Conservation (phyloP, 2,888 invertebrate species). For the Hipparchia sbordonii region DNA sequence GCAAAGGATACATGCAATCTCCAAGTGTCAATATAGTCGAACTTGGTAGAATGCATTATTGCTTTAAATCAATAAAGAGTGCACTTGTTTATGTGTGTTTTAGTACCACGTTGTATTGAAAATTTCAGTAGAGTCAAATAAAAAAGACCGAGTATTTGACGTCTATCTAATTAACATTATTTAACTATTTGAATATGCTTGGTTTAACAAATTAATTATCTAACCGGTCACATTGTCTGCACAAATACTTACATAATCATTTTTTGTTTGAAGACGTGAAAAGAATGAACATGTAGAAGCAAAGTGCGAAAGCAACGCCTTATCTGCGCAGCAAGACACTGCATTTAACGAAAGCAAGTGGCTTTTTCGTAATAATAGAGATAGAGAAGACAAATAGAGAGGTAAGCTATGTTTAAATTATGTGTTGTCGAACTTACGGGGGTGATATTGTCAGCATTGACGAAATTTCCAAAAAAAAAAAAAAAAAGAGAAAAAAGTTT, state of each 20-base stretch:
- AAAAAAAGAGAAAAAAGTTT: no score
- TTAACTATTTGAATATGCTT: neutral
- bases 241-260: constrained; percentile 3
- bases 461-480: no score
- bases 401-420: no score
- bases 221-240: neutral
- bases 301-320: no score
- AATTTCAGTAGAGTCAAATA: neutral
- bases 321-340: no score
- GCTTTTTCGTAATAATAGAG: no score
- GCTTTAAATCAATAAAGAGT: neutral
- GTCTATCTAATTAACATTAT: neutral
- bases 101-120: neutral
- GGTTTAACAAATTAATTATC: constrained; percentile 4
- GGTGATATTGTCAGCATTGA: no score
- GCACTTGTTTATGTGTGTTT: neutral
- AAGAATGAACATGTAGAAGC: neutral
- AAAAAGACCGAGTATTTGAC: neutral
- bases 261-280: constrained; percentile 9
- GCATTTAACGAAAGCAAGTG: no score
- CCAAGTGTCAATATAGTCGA: neutral
- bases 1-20: constrained; percentile 7
- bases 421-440: no score
- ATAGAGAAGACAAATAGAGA: no score
- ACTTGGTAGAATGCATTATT: neutral